These are phyloP conservation scores for Stylophora pistillata DNA, from an alignment of 64 coral and sea anemone species.

Conservation along the genomic window DNA sequence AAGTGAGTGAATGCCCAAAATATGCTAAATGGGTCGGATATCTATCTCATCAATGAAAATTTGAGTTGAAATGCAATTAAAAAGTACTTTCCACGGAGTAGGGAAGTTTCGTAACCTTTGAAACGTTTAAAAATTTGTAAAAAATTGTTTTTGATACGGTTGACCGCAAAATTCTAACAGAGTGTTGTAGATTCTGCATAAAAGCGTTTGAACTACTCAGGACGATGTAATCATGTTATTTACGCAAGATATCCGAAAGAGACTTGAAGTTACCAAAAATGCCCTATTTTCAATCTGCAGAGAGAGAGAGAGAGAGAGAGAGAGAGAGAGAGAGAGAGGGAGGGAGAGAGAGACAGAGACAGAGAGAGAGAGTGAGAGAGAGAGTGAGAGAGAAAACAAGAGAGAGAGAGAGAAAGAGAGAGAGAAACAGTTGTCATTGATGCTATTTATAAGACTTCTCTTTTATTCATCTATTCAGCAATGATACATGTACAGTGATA, in stretches of 20 bases:
- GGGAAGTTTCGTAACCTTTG: not conserved
- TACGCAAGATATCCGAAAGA: not conserved
- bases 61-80: not conserved
- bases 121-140: not conserved
- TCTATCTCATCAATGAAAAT: not conserved
- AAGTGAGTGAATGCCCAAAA: slow-evolving; percentile 3
- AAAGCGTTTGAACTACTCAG: not conserved
- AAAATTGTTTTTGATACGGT: not conserved
- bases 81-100: not conserved
- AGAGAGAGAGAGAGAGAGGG: too few species aligned
- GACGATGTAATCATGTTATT: not conserved
- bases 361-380: too few species aligned
- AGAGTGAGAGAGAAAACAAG: too few species aligned
- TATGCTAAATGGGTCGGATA: slow-evolving; percentile 2
- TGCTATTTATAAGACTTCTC: too few species aligned
- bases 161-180: not conserved
- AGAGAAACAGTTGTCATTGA: too few species aligned
- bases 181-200: not conserved
- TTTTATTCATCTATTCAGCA: too few species aligned
- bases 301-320: too few species aligned
- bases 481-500: too few species aligned
- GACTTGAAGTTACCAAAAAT: not conserved
- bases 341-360: too few species aligned
- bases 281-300: too few species aligned
- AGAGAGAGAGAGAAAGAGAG: too few species aligned